These are phyloP conservation scores for Pyrochroa serraticornis DNA, from an alignment of 2,888 invertebrate genomes.

Conservation along the genomic window DNA sequence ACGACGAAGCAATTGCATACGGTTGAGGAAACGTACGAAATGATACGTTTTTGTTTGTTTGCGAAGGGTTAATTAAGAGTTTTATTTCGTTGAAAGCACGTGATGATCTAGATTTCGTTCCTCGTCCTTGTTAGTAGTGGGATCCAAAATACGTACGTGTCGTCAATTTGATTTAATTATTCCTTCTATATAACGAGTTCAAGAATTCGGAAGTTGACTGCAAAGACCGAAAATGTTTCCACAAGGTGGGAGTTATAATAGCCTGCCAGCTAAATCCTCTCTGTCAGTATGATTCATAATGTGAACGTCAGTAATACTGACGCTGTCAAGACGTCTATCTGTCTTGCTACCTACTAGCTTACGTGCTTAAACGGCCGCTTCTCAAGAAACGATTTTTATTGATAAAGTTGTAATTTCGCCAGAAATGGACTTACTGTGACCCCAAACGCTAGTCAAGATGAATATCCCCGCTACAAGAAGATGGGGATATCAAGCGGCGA, in stretches of 20 bases:
- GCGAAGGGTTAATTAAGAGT: too few relatives aligned
- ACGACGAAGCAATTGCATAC: conserved; percentile 38
- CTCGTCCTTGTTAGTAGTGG: background rate
- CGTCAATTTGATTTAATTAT: background rate
- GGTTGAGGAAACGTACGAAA: too few relatives aligned
- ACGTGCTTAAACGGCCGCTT: conserved; percentile 35
- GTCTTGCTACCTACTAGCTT: conserved; percentile 47
- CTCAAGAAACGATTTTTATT: conserved; percentile 37
- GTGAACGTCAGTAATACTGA: conserved; percentile 50
- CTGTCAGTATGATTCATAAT: conserved; percentile 54
- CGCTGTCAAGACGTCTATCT: conserved; percentile 50
- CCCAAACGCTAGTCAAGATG: too few relatives aligned
- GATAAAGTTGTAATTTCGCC: conserved; percentile 26
- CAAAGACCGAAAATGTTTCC: background rate
- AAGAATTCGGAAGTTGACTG: background rate
- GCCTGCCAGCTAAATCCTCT: conserved; percentile 47
- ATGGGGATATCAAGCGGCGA: too few relatives aligned
- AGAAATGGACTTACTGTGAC: too few relatives aligned
- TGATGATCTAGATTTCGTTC: background rate
- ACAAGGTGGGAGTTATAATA: conserved; percentile 37
- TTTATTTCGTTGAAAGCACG: too few relatives aligned
- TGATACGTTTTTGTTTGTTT: too few relatives aligned
- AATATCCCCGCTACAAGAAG: too few relatives aligned
- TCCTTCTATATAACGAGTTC: conserved; percentile 2
- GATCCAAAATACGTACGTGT: background rate